Conservation (phyloP, 2,888 invertebrate species). For the Lasioglossum villosulum region DNA sequence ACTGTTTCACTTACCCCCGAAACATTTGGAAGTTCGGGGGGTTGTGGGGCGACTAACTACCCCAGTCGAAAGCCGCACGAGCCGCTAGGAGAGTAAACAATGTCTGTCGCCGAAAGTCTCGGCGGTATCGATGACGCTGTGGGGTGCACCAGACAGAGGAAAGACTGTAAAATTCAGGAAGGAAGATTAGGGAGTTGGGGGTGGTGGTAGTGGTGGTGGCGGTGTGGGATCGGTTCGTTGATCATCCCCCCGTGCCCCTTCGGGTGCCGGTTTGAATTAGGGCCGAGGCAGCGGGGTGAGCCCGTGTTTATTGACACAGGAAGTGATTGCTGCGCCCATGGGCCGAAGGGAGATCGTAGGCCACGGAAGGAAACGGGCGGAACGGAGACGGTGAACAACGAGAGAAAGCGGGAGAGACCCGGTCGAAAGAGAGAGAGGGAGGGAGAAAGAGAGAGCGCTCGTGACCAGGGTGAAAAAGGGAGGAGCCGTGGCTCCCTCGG, state of each 20-base stretch:
- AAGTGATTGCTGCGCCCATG: conserved; percentile 80
- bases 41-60: background rate
- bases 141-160: conserved; percentile 42
- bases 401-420: background rate
- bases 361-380: conserved; percentile 40
- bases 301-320: conserved; percentile 83
- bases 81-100: background rate
- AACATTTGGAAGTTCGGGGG: background rate
- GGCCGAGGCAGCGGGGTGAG: conserved; percentile 76
- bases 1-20: background rate
- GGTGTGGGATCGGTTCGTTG: conserved; percentile 71
- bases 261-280: conserved; percentile 73
- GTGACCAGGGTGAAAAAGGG: conserved; percentile 44
- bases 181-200: conserved; percentile 62
- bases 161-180: conserved; percentile 71
- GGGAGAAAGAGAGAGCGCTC: conserved; percentile 1
- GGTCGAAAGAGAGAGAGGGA: background rate
- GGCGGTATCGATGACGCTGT: conserved; percentile 36
- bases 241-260: conserved; percentile 55
- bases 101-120: conserved; percentile 7
- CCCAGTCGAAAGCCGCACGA: conserved; percentile 3
- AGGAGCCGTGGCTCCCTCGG: conserved; percentile 59
- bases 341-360: conserved; percentile 32
- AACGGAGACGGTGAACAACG: conserved; percentile 23
- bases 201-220: conserved; percentile 49